phyloP scores from a whole-genome alignment of 2,888 invertebrate genomes.

The Acronicta psi region DNA sequence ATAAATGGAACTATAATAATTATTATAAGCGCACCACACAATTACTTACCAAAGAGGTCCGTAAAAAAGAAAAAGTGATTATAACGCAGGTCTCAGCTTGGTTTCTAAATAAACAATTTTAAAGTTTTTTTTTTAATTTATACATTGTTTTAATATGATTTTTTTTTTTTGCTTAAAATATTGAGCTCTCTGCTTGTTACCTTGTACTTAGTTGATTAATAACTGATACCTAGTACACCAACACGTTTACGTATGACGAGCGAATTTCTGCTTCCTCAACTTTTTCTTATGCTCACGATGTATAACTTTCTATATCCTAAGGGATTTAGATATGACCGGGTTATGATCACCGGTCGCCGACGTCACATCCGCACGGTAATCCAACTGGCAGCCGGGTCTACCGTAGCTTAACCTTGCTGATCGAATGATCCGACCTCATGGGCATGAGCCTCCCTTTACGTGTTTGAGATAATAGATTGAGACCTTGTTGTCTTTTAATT shows the following conservation, averaged over 20 bases:
- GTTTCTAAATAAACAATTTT: no score
- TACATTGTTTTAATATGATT: no score
- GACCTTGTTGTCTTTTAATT: constrained; percentile 29
- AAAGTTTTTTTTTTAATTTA: no score
- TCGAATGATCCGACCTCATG: constrained; percentile 38
- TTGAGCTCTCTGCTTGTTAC: no score
- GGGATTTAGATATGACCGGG: constrained; percentile 38
- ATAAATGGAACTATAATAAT: no score
- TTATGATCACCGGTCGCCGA: constrained; percentile 34
- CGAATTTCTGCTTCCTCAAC: constrained; percentile 25
- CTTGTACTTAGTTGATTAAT: constrained; percentile 24
- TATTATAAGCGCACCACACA: no score
- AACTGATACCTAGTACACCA: constrained; percentile 39
- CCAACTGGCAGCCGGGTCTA: constrained; percentile 40
- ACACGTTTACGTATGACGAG: constrained; percentile 42
- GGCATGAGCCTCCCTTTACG: constrained; percentile 27
- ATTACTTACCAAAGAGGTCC: no score
- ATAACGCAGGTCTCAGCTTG: no score
- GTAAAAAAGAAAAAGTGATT: no score
- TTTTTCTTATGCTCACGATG: constrained; percentile 13
- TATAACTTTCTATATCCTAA: constrained; percentile 29
- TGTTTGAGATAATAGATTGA: constrained; percentile 27
- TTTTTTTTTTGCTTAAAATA: no score
- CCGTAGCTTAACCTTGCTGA: constrained; percentile 44
- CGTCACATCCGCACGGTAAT: constrained; percentile 46